Evolutionary conservation across 2,888 invertebrate genomes (phyloP).

Genomic region (Dioctria rufipes): DNA sequence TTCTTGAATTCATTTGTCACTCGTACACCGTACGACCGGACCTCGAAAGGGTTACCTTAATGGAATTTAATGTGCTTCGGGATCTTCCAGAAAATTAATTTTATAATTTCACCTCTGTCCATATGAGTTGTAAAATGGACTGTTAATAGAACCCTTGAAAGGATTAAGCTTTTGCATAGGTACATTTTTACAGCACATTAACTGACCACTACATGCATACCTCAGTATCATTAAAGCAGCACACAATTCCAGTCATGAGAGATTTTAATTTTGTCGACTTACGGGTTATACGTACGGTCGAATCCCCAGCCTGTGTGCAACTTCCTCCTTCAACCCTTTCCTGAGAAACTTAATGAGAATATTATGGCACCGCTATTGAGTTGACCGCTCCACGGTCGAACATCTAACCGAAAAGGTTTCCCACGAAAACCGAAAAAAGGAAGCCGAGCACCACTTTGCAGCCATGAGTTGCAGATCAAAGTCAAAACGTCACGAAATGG

Average conservation of each 20-base stretch:
- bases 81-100: slow-evolving; percentile 54
- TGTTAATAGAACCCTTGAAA: slow-evolving; percentile 46
- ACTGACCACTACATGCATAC: slow-evolving; percentile 48
- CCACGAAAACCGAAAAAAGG: slow-evolving; percentile 53
- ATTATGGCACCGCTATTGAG: slow-evolving; percentile 51
- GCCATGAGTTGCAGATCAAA: slow-evolving; percentile 51
- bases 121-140: slow-evolving; percentile 47
- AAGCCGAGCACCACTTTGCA: slow-evolving; percentile 39
- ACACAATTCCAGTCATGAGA: neutral
- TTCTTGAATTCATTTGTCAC: slow-evolving; percentile 44
- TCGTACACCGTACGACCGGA: neutral
- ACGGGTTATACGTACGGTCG: neutral
- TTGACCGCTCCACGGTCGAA: slow-evolving; percentile 33
- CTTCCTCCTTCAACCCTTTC: neutral
- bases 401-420: slow-evolving; percentile 48
- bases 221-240: slow-evolving; percentile 43
- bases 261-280: slow-evolving; percentile 52
- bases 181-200: slow-evolving; percentile 54
- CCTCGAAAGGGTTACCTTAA: slow-evolving; percentile 49
- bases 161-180: slow-evolving; percentile 45
- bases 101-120: slow-evolving; percentile 53
- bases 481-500: slow-evolving; percentile 45
- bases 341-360: slow-evolving; percentile 49
- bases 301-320: neutral
- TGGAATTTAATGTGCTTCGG: slow-evolving; percentile 52